Percentiles rank a stretch among this genome's conserved stretches.
These are phyloP conservation scores for Anneissia japonica DNA, from an alignment of 35 echinoderm and acorn worm species.

Conservation along the genomic window DNA sequence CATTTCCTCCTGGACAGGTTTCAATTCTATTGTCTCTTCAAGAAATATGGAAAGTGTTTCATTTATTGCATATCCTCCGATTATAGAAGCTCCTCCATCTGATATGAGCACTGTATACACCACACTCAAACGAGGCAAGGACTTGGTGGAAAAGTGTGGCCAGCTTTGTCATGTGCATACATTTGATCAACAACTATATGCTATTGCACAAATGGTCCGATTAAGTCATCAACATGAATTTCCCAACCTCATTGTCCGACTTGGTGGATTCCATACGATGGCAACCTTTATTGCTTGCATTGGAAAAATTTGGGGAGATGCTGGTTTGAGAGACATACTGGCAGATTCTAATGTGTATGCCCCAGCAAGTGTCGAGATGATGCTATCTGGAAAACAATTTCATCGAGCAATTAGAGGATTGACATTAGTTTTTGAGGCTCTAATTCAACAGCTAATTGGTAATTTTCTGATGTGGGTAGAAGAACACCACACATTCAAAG, in stretches of 20 bases:
- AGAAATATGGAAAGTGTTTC: neutral
- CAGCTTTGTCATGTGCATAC: neutral
- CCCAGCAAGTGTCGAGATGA: neutral
- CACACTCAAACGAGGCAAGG: neutral
- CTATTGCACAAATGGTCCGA: neutral
- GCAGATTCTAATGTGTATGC: conserved; percentile 1
- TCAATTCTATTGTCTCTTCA: neutral
- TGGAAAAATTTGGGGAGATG: conserved; percentile 15
- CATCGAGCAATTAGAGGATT: neutral
- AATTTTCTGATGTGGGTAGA: neutral
- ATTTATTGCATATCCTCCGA: neutral
- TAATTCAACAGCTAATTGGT: neutral
- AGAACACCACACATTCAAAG: neutral
- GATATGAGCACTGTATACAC: conserved; percentile 12
- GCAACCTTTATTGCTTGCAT: conserved; percentile 3
- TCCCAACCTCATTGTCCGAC: neutral
- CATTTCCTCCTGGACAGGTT: neutral
- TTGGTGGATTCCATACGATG: neutral
- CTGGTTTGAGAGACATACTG: neutral
- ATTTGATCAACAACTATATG: conserved; percentile 2
- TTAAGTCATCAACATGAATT: neutral
- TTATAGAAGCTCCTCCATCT: neutral
- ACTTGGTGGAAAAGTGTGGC: neutral
- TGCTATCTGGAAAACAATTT: neutral
- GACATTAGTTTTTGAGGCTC: neutral